A percentile compares a stretch with the other conserved stretches of the same genome.
phyloP scores from a whole-genome alignment of 2,113 vertebrate species.

The Nothoprocta pentlandii region DNA sequence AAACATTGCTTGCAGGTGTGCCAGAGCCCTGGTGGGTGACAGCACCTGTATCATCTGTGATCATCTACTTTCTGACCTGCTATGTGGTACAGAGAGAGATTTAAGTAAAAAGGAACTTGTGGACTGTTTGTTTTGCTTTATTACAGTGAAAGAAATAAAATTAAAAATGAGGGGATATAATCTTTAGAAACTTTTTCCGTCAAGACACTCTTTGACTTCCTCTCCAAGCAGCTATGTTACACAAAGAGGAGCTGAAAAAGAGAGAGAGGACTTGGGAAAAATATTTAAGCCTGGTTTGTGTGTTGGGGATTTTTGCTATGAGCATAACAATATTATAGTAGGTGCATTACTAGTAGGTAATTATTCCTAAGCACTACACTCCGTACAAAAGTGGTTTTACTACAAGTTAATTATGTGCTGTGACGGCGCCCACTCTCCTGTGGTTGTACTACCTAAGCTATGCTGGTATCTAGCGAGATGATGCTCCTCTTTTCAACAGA shows the following conservation, averaged over 20 bases:
- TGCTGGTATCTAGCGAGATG: neutral
- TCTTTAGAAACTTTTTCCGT: neutral
- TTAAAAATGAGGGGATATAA: neutral
- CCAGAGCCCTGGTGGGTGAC: neutral
- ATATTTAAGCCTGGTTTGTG: neutral
- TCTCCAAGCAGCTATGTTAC: neutral
- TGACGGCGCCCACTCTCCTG: neutral
- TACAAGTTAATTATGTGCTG: neutral
- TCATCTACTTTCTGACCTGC: neutral
- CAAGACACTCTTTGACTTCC: neutral
- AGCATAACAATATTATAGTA: neutral
- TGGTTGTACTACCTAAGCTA: neutral
- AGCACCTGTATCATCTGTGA: neutral
- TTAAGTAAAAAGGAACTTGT: neutral
- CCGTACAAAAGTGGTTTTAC: neutral
- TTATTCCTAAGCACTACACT: too few species aligned
- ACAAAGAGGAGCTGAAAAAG: neutral
- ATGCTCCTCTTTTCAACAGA: neutral
- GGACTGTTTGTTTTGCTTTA: neutral
- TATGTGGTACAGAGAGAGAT: neutral
- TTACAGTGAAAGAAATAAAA: neutral
- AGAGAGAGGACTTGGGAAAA: neutral
- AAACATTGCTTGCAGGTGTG: neutral
- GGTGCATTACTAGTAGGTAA: too few species aligned
- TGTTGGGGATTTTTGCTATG: accelerated